Conservation (phyloP, 2,113 vertebrate species). For the Amblyornis subalaris region DNA sequence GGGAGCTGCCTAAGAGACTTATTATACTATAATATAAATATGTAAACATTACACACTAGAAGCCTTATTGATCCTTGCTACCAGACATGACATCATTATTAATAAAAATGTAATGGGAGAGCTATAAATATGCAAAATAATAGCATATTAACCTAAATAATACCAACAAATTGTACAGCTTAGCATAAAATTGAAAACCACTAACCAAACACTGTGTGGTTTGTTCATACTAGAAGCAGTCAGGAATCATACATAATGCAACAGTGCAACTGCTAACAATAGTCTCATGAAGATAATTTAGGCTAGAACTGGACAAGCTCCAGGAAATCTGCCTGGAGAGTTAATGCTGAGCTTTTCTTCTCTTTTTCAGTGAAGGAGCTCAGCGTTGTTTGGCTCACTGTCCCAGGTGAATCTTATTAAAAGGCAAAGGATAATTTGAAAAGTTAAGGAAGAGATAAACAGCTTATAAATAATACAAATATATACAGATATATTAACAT, state of each 20-base stretch:
- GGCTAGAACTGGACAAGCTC: conserved; percentile 10
- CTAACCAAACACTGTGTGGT: background rate
- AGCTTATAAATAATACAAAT: background rate
- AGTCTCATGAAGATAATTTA: conserved; percentile 48
- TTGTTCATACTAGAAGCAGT: conserved; percentile 32
- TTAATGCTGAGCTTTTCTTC: conserved; percentile 15
- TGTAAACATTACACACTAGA: conserved; percentile 32
- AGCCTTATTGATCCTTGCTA: conserved; percentile 33
- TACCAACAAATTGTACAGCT: conserved; percentile 40
- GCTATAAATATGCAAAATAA: conserved; percentile 56
- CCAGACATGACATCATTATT: conserved; percentile 59
- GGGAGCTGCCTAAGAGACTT: background rate
- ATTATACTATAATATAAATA: conserved; percentile 53
- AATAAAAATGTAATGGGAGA: conserved; percentile 42
- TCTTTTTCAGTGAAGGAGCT: background rate
- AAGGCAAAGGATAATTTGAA: background rate
- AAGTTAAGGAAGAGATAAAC: background rate
- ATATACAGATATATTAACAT: background rate
- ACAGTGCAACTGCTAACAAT: conserved; percentile 26
- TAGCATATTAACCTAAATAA: conserved; percentile 55
- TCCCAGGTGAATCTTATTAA: background rate
- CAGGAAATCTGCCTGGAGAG: conserved; percentile 51
- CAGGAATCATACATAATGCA: conserved; percentile 53
- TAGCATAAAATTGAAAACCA: conserved; percentile 58
- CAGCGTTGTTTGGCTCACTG: background rate